Percentiles rank a stretch among this genome's conserved stretches.
These are phyloP conservation scores for Hypercompe scribonia DNA, from an alignment of 2,888 invertebrate genomes.

Conservation along the genomic window DNA sequence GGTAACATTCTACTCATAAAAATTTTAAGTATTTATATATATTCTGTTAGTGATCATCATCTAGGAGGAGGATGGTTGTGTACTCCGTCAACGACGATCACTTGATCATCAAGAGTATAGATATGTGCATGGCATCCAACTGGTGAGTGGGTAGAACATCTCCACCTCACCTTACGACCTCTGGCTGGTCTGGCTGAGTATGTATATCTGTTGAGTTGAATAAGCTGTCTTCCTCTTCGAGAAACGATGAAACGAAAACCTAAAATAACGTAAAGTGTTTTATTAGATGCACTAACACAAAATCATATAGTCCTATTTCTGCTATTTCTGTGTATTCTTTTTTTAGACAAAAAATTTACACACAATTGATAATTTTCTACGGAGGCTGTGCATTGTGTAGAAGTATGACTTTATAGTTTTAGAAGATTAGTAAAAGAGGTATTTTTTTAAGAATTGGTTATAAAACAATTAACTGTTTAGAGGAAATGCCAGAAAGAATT, in stretches of 20 bases:
- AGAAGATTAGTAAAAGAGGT: neutral
- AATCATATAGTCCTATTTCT: neutral
- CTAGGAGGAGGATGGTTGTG: slow-evolving; percentile 32
- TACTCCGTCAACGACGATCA: slow-evolving; percentile 25
- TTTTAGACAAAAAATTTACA: neutral
- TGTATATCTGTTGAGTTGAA: slow-evolving; percentile 58
- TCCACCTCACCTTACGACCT: slow-evolving; percentile 23
- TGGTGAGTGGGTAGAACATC: slow-evolving; percentile 26
- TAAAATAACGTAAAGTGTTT: neutral
- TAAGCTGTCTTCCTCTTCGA: slow-evolving; percentile 56
- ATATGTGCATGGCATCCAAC: slow-evolving; percentile 24
- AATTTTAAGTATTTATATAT: neutral
- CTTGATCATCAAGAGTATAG: slow-evolving; percentile 27
- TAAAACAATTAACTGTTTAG: too few relatives aligned
- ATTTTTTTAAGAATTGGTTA: neutral
- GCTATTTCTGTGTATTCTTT: neutral
- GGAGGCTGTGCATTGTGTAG: neutral
- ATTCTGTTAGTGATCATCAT: neutral
- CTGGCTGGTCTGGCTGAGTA: slow-evolving; percentile 44
- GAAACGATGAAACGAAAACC: slow-evolving; percentile 48
- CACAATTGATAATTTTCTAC: neutral
- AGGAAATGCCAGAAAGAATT: too few relatives aligned
- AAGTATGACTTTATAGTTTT: neutral
- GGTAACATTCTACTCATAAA: neutral
- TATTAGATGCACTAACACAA: neutral